These are phyloP conservation scores for Julus scanicus DNA, from an alignment of 2,888 invertebrate genomes.

Conservation along the genomic window DNA sequence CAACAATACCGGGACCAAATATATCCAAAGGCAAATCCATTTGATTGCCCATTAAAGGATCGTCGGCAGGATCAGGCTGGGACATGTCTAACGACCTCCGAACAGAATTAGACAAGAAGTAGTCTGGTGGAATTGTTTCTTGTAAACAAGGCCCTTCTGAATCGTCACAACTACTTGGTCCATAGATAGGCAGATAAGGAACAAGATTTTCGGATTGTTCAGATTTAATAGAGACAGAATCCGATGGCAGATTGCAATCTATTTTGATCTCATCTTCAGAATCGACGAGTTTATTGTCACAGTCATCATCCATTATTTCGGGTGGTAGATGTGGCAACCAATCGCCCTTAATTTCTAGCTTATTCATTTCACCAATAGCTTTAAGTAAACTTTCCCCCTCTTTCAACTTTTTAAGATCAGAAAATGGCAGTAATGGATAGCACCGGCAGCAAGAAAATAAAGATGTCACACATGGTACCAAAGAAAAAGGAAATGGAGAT, in stretches of 20 bases:
- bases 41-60: background rate
- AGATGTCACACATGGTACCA: background rate
- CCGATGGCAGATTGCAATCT: background rate
- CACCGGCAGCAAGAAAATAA: background rate
- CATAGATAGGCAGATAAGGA: background rate
- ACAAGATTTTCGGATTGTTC: background rate
- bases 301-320: background rate
- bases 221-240: background rate
- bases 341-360: background rate
- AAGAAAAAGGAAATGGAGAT: conserved; percentile 4
- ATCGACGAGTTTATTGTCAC: background rate
- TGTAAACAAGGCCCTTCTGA: background rate
- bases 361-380: background rate
- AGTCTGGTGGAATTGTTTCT: background rate
- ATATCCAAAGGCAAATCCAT: background rate
- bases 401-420: background rate
- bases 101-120: background rate
- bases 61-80: background rate
- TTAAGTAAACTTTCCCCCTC: background rate
- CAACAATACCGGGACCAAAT: background rate
- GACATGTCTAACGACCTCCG: background rate
- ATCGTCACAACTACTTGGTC: background rate
- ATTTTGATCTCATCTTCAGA: background rate
- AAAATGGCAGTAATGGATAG: background rate
- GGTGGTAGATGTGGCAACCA: background rate